These are phyloP conservation scores for Alcedo quadribrachys DNA, from an alignment of 2,797 vertebrate species.

Conservation along the genomic window DNA sequence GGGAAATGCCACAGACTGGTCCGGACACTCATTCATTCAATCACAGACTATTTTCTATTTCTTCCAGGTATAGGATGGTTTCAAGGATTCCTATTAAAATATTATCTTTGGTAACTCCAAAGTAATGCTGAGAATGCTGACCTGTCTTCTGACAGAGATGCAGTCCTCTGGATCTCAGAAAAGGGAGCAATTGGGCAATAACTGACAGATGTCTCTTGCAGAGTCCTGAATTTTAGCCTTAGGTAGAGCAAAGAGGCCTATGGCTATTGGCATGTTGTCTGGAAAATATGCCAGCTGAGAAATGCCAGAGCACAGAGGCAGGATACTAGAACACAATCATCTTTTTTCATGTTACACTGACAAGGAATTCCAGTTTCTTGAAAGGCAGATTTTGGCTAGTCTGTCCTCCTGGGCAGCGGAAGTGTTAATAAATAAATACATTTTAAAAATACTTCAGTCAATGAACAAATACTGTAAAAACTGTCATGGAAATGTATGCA, in stretches of 20 bases:
- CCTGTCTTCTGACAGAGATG: neutral
- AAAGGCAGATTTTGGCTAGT: neutral
- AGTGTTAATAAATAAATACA: neutral
- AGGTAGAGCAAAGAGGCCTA: neutral
- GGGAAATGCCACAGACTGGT: neutral
- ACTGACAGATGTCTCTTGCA: neutral
- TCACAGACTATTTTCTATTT: neutral
- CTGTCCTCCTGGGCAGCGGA: neutral
- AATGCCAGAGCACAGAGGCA: neutral
- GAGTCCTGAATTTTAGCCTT: neutral
- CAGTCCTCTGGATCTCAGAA: neutral
- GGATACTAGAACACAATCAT: neutral
- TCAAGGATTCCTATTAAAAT: neutral
- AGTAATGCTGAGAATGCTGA: conserved; percentile 20
- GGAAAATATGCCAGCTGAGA: neutral
- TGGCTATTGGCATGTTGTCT: neutral
- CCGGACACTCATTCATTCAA: conserved; percentile 16
- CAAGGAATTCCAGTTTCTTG: neutral
- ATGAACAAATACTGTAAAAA: neutral
- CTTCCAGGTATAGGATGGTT: neutral
- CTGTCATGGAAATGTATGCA: neutral
- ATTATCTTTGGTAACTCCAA: neutral
- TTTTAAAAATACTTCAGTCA: neutral
- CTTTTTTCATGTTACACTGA: neutral
- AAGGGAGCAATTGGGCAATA: neutral